Conservation (phyloP, 2,113 vertebrate species). For the Campylomormyrus numenius region DNA sequence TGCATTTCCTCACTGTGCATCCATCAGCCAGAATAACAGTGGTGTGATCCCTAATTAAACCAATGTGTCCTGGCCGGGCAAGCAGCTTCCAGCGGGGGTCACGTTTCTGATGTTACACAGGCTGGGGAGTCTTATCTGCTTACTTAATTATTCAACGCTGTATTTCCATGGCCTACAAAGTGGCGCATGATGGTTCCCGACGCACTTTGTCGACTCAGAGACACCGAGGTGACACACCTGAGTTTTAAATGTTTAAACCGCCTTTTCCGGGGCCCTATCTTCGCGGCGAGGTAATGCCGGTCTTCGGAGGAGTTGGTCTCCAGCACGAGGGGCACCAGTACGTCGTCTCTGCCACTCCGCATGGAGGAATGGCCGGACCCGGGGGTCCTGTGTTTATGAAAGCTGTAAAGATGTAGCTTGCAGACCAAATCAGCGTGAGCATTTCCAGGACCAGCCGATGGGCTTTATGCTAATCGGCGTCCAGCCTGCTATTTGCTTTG, state of each 20-base stretch:
- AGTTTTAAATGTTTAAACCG: background rate
- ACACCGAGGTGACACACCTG: background rate
- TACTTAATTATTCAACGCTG: slow-evolving; percentile 33
- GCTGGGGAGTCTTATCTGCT: slow-evolving; percentile 27
- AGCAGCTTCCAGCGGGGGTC: slow-evolving; percentile 22
- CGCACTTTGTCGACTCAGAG: background rate
- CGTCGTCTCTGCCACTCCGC: background rate
- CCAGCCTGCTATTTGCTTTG: slow-evolving; percentile 8
- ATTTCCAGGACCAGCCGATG: slow-evolving; percentile 33
- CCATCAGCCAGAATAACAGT: slow-evolving; percentile 30
- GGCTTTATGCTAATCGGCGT: slow-evolving; percentile 33
- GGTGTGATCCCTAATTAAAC: slow-evolving; percentile 38
- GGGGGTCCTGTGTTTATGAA: background rate
- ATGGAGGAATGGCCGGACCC: background rate
- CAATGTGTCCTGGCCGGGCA: slow-evolving; percentile 25
- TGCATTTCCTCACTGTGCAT: slow-evolving; percentile 25
- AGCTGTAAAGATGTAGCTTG: slow-evolving; percentile 20
- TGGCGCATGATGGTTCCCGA: background rate
- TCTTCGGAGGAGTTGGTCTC: background rate
- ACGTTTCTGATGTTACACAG: slow-evolving; percentile 26
- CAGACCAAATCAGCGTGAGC: slow-evolving; percentile 33
- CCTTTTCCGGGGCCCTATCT: background rate
- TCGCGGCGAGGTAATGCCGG: background rate
- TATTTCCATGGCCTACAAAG: slow-evolving; percentile 23
- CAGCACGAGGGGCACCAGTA: background rate